A percentile compares a stretch with the other conserved stretches of the same genome.
phyloP scores from a whole-genome alignment of 2,113 vertebrate species.

The Amia ocellicauda region DNA sequence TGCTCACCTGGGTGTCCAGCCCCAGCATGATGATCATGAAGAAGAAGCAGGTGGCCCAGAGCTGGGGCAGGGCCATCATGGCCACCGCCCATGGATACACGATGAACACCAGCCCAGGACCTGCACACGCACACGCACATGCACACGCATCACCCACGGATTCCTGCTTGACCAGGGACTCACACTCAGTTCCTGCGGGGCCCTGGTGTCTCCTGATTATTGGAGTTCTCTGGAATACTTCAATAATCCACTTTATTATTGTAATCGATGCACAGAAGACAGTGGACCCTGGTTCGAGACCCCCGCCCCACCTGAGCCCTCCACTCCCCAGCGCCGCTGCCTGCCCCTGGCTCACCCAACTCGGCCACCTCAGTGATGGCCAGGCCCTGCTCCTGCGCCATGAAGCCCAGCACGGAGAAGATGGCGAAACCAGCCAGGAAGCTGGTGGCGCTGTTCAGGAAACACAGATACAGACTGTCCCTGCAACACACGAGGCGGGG shows the following conservation, averaged over 20 bases:
- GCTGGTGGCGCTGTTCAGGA: conserved; percentile 65
- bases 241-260: too few species aligned
- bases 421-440: conserved; percentile 67
- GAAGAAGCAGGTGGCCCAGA: conserved; percentile 93
- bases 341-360: conserved; percentile 47
- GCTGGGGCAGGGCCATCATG: conserved; percentile 85
- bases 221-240: too few species aligned
- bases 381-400: conserved; percentile 62
- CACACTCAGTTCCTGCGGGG: too few species aligned
- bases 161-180: too few species aligned
- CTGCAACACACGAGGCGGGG: conserved; percentile 34
- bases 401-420: conserved; percentile 67
- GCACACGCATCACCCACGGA: neutral
- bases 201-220: too few species aligned
- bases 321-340: too few species aligned
- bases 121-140: conserved; percentile 47
- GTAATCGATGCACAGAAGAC: too few species aligned
- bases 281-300: too few species aligned
- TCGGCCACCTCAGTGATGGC: conserved; percentile 54
- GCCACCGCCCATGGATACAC: conserved; percentile 83
- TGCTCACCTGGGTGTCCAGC: conserved; percentile 70
- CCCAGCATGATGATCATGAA: conserved; percentile 92
- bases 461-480: conserved; percentile 59
- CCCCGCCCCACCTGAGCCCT: too few species aligned
- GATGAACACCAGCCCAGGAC: conserved; percentile 89